A percentile compares a stretch with the other conserved stretches of the same genome.
Evolutionary conservation across 2,797 vertebrate species (phyloP).

Genomic region (Miichthys miiuy): DNA sequence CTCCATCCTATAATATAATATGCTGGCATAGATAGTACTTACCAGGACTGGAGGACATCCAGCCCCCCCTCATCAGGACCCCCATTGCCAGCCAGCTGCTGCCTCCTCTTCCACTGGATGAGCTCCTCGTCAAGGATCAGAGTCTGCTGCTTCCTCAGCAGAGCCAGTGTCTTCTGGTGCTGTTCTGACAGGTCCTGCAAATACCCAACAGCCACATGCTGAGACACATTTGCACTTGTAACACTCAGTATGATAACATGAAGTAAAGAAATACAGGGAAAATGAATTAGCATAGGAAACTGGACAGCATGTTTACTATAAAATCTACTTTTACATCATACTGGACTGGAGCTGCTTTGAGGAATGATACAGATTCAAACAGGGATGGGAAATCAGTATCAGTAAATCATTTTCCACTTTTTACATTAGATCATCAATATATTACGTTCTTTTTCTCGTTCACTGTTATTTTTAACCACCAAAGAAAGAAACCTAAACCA

Average conservation of each 20-base stretch:
- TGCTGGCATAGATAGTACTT: slow-evolving; percentile 7
- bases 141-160: slow-evolving; percentile 94
- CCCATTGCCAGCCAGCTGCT: slow-evolving; percentile 94
- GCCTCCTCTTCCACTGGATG: slow-evolving; percentile 97
- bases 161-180: slow-evolving; percentile 92
- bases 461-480: no score
- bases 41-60: slow-evolving; percentile 95
- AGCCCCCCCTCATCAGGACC: slow-evolving; percentile 91
- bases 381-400: no score
- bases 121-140: slow-evolving; percentile 95
- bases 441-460: no score
- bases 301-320: background rate
- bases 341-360: background rate
- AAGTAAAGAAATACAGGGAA: background rate
- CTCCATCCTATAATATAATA: background rate
- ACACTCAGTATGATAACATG: background rate
- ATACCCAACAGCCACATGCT: slow-evolving; percentile 11
- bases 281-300: background rate
- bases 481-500: no score
- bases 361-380: no score
- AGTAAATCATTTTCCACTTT: no score
- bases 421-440: no score
- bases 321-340: background rate
- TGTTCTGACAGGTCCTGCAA: slow-evolving; percentile 93
- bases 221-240: slow-evolving; percentile 1